Conservation (phyloP, 2,888 invertebrate species). For the Tetragonisca angustula region DNA sequence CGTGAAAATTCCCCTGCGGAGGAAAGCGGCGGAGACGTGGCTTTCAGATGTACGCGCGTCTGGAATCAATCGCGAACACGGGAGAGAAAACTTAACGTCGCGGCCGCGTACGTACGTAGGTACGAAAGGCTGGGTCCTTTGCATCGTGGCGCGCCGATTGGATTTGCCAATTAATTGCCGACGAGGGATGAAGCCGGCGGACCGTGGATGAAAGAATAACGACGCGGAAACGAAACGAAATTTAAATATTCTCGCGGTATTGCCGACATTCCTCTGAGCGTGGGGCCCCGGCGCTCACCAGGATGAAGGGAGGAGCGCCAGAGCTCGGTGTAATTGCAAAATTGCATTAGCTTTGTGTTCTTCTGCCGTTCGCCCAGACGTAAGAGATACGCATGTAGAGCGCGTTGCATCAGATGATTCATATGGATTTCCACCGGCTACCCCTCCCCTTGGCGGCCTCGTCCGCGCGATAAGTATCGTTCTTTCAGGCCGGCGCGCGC, state of each 20-base stretch:
- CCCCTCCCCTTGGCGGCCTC: slow-evolving; percentile 18
- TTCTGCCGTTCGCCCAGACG: slow-evolving; percentile 78
- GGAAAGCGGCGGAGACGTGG: too few species aligned
- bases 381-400: slow-evolving; percentile 74
- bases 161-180: slow-evolving; percentile 79
- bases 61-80: neutral
- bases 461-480: slow-evolving; percentile 59
- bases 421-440: slow-evolving; percentile 67
- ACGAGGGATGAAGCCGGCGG: slow-evolving; percentile 60
- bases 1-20: too few species aligned
- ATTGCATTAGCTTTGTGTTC: slow-evolving; percentile 82
- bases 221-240: slow-evolving; percentile 79
- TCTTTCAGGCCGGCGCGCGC: slow-evolving; percentile 46
- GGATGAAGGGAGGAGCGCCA: slow-evolving; percentile 62
- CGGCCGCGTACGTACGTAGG: neutral
- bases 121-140: slow-evolving; percentile 57
- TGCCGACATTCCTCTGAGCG: slow-evolving; percentile 70
- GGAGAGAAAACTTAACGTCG: slow-evolving; percentile 20
- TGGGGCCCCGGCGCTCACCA: slow-evolving; percentile 30
- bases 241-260: slow-evolving; percentile 78
- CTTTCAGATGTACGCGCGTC: too few species aligned
- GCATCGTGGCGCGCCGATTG: slow-evolving; percentile 73
- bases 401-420: slow-evolving; percentile 71
- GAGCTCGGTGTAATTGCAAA: slow-evolving; percentile 79
- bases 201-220: slow-evolving; percentile 78